phyloP scores from a whole-genome alignment of 2,113 vertebrate species.

The Myotis yumanensis region DNA sequence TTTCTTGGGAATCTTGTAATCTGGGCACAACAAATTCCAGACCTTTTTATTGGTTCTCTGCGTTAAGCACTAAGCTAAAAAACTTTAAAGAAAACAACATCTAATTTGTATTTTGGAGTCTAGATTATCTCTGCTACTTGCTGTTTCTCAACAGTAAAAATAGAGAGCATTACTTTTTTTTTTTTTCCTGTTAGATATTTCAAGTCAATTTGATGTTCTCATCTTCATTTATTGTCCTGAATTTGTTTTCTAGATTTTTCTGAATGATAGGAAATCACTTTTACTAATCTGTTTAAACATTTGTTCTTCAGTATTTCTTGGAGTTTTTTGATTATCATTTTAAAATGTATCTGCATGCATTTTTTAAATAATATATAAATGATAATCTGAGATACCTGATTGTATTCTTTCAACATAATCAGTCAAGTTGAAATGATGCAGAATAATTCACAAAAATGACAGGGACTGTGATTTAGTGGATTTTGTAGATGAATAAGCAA shows the following conservation, averaged over 20 bases:
- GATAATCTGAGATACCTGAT: background rate
- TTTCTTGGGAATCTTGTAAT: no score
- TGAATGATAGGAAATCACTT: constrained; percentile 1
- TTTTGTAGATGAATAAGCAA: constrained; percentile 46
- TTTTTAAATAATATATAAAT: constrained; percentile 29
- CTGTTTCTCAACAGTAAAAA: background rate
- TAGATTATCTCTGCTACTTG: constrained; percentile 16
- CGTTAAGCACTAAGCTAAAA: background rate
- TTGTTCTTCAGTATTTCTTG: background rate
- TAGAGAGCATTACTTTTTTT: background rate
- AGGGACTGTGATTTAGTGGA: constrained; percentile 18
- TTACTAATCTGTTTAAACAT: constrained; percentile 4
- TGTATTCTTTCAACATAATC: background rate
- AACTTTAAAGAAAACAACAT: background rate
- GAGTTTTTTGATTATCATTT: background rate
- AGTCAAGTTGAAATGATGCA: constrained; percentile 31
- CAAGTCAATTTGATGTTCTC: background rate
- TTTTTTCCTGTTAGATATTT: background rate
- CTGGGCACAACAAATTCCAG: no score
- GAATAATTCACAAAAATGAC: constrained; percentile 53
- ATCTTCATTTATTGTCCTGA: background rate
- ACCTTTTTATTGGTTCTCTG: background rate
- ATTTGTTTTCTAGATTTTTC: background rate
- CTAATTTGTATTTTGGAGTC: background rate
- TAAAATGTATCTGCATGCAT: background rate